These are phyloP conservation scores for Thymelicus sylvestris DNA, from an alignment of 2,888 invertebrate species.

Conservation along the genomic window DNA sequence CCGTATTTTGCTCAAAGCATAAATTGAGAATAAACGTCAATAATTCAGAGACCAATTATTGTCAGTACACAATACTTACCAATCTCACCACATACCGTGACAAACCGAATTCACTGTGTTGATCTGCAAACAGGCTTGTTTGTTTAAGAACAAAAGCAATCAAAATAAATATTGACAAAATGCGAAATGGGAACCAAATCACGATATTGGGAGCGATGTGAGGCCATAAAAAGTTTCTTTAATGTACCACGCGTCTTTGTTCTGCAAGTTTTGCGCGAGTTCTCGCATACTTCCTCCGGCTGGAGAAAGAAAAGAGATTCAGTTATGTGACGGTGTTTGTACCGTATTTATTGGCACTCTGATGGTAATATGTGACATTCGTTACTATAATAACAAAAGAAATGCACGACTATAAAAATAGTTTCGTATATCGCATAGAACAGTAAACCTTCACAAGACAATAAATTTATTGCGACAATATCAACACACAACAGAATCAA, in stretches of 20 bases:
- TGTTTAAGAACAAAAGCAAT: conserved; percentile 30
- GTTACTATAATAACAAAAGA: too few species aligned
- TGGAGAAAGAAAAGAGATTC: conserved; percentile 7
- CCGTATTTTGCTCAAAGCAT: too few species aligned
- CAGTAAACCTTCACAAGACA: background rate
- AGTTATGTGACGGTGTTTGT: conserved; percentile 4
- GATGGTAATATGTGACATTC: background rate
- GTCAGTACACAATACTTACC: too few species aligned
- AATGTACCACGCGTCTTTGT: conserved; percentile 42
- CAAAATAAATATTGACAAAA: conserved; percentile 32
- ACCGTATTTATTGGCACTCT: conserved; percentile 1
- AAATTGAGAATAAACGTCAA: too few species aligned
- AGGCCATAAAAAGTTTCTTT: conserved; percentile 42
- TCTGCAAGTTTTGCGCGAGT: conserved; percentile 32
- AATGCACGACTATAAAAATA: too few species aligned
- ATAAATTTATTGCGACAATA: background rate
- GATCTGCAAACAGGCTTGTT: conserved; percentile 31
- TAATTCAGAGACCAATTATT: too few species aligned
- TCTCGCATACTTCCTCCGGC: conserved; percentile 11
- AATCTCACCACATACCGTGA: too few species aligned
- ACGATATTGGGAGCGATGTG: conserved; percentile 41
- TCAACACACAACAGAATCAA: background rate
- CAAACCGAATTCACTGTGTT: too few species aligned
- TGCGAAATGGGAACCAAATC: conserved; percentile 36
- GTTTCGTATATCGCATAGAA: too few species aligned